Percentiles rank a stretch among this genome's conserved stretches.
Evolutionary conservation across 2,797 vertebrate species (phyloP).

Genomic region (Helicolenus hilgendorfi): DNA sequence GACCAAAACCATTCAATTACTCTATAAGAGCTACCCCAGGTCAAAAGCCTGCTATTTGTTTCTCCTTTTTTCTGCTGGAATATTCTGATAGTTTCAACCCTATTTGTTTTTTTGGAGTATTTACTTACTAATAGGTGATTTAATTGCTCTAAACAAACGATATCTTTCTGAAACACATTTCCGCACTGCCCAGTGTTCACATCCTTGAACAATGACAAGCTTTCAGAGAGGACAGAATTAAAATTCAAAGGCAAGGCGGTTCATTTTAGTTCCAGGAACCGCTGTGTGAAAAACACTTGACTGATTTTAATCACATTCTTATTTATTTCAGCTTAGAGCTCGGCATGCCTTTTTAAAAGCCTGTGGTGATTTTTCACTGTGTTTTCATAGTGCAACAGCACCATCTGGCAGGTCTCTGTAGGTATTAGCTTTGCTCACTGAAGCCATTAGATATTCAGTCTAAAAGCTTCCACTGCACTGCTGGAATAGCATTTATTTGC

Average conservation of each 20-base stretch:
- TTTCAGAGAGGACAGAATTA: conserved; percentile 84
- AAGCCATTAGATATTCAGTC: conserved; percentile 42
- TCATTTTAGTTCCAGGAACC: conserved; percentile 84
- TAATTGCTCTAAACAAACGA: conserved; percentile 81
- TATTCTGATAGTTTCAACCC: conserved; percentile 43
- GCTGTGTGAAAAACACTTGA: conserved; percentile 86
- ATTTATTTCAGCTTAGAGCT: conserved; percentile 85
- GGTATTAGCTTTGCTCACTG: conserved; percentile 3
- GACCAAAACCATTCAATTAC: conserved; percentile 40
- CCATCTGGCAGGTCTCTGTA: conserved; percentile 73
- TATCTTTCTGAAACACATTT: conserved; percentile 89
- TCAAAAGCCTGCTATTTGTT: conserved; percentile 42
- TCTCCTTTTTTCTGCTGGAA: conserved; percentile 34
- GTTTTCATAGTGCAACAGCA: conserved; percentile 72
- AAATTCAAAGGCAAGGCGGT: conserved; percentile 84
- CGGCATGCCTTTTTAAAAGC: conserved; percentile 63
- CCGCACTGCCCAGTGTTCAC: conserved; percentile 73
- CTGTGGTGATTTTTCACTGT: conserved; percentile 5
- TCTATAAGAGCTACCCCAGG: not conserved
- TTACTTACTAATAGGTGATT: conserved; percentile 82
- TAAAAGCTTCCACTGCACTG: conserved; percentile 40
- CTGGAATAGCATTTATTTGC: conserved; percentile 66
- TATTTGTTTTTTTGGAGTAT: conserved; percentile 66
- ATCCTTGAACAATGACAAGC: conserved; percentile 86
- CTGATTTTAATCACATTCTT: conserved; percentile 90